Evolutionary conservation across 2,888 invertebrate species (phyloP).

Genomic region (Cybosia mesomella): DNA sequence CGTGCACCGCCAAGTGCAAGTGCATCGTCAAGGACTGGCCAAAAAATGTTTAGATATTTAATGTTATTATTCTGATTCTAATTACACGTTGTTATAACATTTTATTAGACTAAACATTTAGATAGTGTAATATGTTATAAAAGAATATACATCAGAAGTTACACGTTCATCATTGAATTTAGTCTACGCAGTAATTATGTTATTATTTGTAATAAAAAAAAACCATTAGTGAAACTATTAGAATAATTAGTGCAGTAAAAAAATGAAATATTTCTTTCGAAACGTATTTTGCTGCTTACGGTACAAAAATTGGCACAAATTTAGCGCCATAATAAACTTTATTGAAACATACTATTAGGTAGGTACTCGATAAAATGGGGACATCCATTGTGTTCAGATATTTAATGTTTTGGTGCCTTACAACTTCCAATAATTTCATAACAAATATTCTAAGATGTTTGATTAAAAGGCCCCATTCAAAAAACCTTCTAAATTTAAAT

Average conservation of each 20-base stretch:
- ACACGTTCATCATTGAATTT: not conserved
- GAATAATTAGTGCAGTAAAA: not conserved
- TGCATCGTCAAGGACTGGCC: too few relatives aligned
- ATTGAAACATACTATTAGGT: not conserved
- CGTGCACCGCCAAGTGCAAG: too few relatives aligned
- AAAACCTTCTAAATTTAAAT: not conserved
- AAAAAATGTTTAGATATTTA: not conserved
- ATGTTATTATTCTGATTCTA: not conserved
- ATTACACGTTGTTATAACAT: not conserved
- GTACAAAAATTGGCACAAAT: not conserved
- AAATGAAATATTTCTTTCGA: not conserved
- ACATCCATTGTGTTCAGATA: not conserved
- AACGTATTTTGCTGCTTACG: too few relatives aligned
- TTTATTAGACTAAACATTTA: not conserved
- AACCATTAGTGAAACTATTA: not conserved
- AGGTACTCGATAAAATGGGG: not conserved
- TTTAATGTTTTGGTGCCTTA: too few relatives aligned
- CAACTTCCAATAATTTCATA: not conserved
- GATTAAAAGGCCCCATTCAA: not conserved
- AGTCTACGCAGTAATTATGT: not conserved
- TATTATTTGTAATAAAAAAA: not conserved
- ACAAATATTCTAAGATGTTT: not conserved
- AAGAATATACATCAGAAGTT: too few relatives aligned
- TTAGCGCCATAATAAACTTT: not conserved
- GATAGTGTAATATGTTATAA: not conserved